A percentile compares a stretch with the other conserved stretches of the same genome.
These are phyloP conservation scores for Calliphora vicina DNA, from an alignment of 1,140 invertebrate genomes.

Conservation along the genomic window DNA sequence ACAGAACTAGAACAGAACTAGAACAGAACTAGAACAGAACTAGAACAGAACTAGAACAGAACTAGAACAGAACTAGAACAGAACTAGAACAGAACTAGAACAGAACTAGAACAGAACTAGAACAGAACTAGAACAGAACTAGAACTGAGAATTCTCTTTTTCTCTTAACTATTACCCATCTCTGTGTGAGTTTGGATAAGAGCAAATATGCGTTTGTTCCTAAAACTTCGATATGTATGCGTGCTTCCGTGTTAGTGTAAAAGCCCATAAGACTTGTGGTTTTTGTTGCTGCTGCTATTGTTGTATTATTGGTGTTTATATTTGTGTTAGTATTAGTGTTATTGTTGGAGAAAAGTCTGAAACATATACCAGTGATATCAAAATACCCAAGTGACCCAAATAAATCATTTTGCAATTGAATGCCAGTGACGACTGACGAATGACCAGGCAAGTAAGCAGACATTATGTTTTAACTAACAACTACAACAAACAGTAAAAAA, in stretches of 20 bases:
- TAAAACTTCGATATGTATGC: too few relatives aligned
- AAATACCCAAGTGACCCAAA: slow-evolving; percentile 47
- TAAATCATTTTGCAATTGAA: slow-evolving; percentile 60
- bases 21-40: too few relatives aligned
- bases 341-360: slow-evolving; percentile 10
- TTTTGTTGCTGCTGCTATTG: background rate
- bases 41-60: too few relatives aligned
- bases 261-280: slow-evolving; percentile 31
- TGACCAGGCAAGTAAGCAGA: slow-evolving; percentile 19
- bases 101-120: too few relatives aligned
- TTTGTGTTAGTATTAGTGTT: background rate
- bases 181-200: background rate
- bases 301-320: too few relatives aligned
- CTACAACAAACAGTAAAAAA: slow-evolving; percentile 33
- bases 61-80: too few relatives aligned
- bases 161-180: too few relatives aligned
- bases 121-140: too few relatives aligned
- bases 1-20: too few relatives aligned
- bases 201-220: background rate
- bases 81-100: too few relatives aligned
- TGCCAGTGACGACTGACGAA: slow-evolving; percentile 34
- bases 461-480: background rate
- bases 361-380: background rate
- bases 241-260: background rate
- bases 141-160: too few relatives aligned